Base-by-base conservation (phyloP, 2,797 vertebrate genomes). In the Catostomus latipinnis region DNA sequence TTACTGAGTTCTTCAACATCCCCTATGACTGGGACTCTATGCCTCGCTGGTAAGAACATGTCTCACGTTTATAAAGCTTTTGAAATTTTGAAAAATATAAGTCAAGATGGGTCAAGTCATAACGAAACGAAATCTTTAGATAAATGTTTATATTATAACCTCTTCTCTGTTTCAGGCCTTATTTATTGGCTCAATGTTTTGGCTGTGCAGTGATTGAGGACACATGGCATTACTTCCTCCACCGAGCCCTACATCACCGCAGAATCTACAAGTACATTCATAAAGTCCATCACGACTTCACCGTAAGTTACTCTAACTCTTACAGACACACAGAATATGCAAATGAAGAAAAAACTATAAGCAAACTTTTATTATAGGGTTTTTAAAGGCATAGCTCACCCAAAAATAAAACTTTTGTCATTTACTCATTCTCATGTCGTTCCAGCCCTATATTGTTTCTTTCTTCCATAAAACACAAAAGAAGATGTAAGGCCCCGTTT, bases 251-350 rank as follows among this genome's bases (percentile, higher is more conserved):
- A 50, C 98, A 99, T 89, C 97, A 99, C 90, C 96, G 95, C 85
- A 93, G 93, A 77, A 93, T 99, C 90, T 99, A 99, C 91, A 99
- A 96, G 76, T 94, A 97, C 82, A 98, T 99, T 89, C 98, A 99
- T 90, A 99, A 99, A 90, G 88, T 98, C 80, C 98, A 99, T 89
- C 98, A 99, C 1, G 97, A 99, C 81, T 99, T 98, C 92, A 93
- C 95, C 1, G 98, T 99, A 92, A 89, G 96, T 93, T 46, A 46
- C n/a, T 56, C 57, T 3, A 34, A 34, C 34, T 34, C 34, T 34
- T 2, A 34, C 34, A 34, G 34, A 34, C 34, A 57, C 18, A 54
- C 7, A 60, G 3, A 69, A 46, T 46, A 43, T 52, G 22, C 46
- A 61, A 46, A 58, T 67, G 6, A 67, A 68, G 16, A 1, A 13